These are phyloP conservation scores for Eupithecia pulchellata DNA, from an alignment of 2,888 invertebrate genomes.

Conservation along the genomic window DNA sequence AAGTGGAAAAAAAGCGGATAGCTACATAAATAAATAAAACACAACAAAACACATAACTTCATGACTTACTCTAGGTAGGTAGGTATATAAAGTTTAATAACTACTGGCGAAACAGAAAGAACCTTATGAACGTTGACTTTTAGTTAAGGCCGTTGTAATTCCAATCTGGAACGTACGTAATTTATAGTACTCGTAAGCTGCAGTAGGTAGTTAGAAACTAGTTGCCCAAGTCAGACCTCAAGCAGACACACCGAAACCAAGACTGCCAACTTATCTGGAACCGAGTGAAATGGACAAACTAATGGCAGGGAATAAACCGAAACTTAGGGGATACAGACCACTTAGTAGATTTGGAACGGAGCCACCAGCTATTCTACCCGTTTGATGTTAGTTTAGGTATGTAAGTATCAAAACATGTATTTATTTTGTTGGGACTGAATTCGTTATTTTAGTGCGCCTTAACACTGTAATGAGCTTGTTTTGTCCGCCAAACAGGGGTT, in stretches of 20 bases:
- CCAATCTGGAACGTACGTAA: slow-evolving; percentile 12
- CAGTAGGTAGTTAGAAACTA: slow-evolving; percentile 26
- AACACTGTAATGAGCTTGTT: slow-evolving; percentile 22
- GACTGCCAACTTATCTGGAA: slow-evolving; percentile 46
- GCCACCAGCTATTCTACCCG: slow-evolving; percentile 40
- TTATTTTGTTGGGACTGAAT: slow-evolving; percentile 3
- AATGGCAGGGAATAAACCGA: slow-evolving; percentile 47
- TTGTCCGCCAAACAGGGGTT: background rate
- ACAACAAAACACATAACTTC: background rate
- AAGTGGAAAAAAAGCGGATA: background rate
- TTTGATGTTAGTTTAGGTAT: slow-evolving; percentile 40
- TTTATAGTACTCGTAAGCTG: slow-evolving; percentile 20
- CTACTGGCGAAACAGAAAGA: background rate
- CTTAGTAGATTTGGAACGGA: slow-evolving; percentile 48
- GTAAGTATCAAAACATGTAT: slow-evolving; percentile 22
- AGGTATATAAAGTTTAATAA: background rate
- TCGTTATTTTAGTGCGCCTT: no score
- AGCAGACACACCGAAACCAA: slow-evolving; percentile 41
- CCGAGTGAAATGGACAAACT: slow-evolving; percentile 48
- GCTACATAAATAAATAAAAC: background rate
- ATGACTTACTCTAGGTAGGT: background rate
- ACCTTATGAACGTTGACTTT: background rate
- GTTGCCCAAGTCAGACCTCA: slow-evolving; percentile 40
- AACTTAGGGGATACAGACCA: slow-evolving; percentile 45
- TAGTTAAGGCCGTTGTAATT: slow-evolving; percentile 4